A percentile compares a stretch with the other conserved stretches of the same genome.
phyloP scores from a whole-genome alignment of 2,113 vertebrate species.

The Equus quagga region DNA sequence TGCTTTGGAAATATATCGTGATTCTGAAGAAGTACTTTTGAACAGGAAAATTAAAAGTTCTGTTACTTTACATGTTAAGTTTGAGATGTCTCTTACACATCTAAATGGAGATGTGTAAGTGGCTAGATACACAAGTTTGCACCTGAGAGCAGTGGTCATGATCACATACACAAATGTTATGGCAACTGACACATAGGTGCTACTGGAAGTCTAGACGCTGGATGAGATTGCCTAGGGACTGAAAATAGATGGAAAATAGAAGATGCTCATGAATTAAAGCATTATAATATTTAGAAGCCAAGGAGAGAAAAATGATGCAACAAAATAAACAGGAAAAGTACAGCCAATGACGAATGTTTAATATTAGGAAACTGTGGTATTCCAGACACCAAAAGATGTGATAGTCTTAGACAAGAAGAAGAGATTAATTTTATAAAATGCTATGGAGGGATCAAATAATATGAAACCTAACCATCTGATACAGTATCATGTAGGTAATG shows the following conservation, averaged over 20 bases:
- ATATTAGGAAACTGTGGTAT: background rate
- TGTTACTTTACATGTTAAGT: background rate
- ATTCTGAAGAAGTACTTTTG: background rate
- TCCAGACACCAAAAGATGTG: background rate
- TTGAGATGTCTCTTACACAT: background rate
- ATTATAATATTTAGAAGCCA: background rate
- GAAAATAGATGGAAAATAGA: background rate
- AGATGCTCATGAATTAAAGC: background rate
- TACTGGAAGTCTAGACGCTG: background rate
- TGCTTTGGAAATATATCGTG: background rate
- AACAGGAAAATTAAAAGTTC: background rate
- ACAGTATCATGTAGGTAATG: background rate
- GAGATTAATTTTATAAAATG: background rate
- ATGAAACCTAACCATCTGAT: background rate
- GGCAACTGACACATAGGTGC: background rate
- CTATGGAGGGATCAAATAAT: background rate
- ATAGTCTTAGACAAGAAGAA: background rate
- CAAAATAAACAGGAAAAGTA: background rate
- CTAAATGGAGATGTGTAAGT: background rate
- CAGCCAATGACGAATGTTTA: background rate
- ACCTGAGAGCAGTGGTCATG: background rate
- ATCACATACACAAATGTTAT: background rate
- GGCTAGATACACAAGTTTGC: background rate
- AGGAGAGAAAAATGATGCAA: background rate
- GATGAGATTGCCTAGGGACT: background rate